A percentile compares a stretch with the other conserved stretches of the same genome.
Evolutionary conservation across 1,140 invertebrate species (phyloP).

Genomic region (Penaeus indicus): DNA sequence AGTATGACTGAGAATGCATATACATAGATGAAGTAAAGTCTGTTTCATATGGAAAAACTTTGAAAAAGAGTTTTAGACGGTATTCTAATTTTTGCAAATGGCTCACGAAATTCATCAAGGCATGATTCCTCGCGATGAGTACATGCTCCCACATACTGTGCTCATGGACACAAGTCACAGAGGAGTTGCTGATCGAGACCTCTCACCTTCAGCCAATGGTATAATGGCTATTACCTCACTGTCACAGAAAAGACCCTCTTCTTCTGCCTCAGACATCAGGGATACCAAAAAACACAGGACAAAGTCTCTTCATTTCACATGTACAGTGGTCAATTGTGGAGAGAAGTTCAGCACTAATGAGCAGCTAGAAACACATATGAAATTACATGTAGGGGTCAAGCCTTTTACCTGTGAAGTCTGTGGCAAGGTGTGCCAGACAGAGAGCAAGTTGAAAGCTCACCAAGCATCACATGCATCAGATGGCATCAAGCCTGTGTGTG

Average conservation of each 20-base stretch:
- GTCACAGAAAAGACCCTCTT: conserved; percentile 29
- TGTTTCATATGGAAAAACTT: too few relatives aligned
- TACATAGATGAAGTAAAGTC: too few relatives aligned
- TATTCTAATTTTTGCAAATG: too few relatives aligned
- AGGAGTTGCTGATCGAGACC: too few relatives aligned
- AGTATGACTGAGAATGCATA: too few relatives aligned
- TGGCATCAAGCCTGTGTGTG: conserved; percentile 42
- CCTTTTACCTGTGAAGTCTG: conserved; percentile 47
- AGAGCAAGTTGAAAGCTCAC: conserved; percentile 41
- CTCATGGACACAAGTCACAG: too few relatives aligned
- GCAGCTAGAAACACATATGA: conserved; percentile 50
- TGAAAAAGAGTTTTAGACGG: too few relatives aligned
- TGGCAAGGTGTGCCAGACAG: conserved; percentile 51
- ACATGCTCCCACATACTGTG: too few relatives aligned
- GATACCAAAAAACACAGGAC: conserved; percentile 32
- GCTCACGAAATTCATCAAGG: too few relatives aligned
- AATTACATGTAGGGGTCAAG: conserved; percentile 49
- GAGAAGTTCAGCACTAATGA: conserved; percentile 43
- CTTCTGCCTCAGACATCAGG: conserved; percentile 25
- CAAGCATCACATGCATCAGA: conserved; percentile 44
- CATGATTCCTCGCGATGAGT: too few relatives aligned
- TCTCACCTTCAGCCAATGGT: too few relatives aligned
- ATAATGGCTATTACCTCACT: too few relatives aligned
- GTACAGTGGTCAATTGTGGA: conserved; percentile 21
- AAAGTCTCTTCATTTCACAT: conserved; percentile 34